Evolutionary conservation across 2,113 vertebrate genomes (phyloP), one percentile per base, ranked within the genome.

Genomic region (Chionodraco myersi): DNA sequence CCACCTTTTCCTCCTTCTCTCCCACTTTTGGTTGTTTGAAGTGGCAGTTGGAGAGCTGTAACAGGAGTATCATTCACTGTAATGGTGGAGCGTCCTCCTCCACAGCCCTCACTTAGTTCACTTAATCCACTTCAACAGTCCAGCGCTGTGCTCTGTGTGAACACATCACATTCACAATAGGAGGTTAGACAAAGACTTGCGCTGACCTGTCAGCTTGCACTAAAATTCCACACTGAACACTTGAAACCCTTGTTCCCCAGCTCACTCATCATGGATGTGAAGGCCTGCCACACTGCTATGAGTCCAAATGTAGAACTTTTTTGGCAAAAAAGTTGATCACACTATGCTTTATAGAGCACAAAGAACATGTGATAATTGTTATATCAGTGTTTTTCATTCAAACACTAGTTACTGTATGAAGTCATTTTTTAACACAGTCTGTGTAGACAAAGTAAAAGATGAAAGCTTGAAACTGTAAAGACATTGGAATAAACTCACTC

Each of bases 41-140:
- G 91, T 83, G 84, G 36, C 14, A 44, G 59, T 79, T 89, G 78
- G 84, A 93, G 88, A 87, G 87, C 82, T 72, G 86, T 77, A 90
- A 73, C 88, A 89, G 88, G 88, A 92, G 90, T 89, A 92, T 92
- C 91, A 92, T 91, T 92, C 87, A 92, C 88, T 72, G 84, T 84
- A 86, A 91, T 90, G 88, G 86, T 60, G 84, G 83, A 72, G 87
- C 89, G 15, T 90, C 85, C 88, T 91, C 91, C 92, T 90, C 90
- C 89, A 89, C 91, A 92, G 72, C 79, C 67, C 91, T 91, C 84
- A 86, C 83, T 87, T 82, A 64, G 71, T 83, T 93, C 91, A 91
- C 90, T 92, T 88, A 91, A 88, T 89, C 88, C 88, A 91, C 91
- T 91, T 80, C 81, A 79, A 41, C 72, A 63, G 86, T 87, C 61